Conservation (phyloP, 1,140 invertebrate genomes). For the Chlorops oryzae region DNA sequence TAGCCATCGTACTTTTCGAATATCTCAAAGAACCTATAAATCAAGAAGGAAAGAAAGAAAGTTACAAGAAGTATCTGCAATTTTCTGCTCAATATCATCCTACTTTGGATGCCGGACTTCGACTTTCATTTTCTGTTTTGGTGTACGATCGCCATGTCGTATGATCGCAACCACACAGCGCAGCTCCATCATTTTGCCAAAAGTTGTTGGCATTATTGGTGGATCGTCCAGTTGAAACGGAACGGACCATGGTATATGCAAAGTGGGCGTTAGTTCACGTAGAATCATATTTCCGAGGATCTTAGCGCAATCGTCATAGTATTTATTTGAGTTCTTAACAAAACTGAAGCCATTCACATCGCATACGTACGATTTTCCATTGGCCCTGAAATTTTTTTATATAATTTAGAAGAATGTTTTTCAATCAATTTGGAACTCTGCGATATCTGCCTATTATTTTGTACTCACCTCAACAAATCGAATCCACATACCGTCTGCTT, state of each 20-base stretch:
- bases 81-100: conserved; percentile 25
- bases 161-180: conserved; percentile 98
- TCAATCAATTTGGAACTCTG: not conserved
- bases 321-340: conserved; percentile 99
- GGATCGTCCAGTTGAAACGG: conserved; percentile 97
- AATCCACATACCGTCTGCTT: conserved; percentile 99
- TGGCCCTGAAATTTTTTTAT: conserved; percentile 63
- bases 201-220: conserved; percentile 97
- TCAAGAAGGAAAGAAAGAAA: conserved; percentile 12
- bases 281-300: conserved; percentile 92
- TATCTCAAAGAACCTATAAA: conserved; percentile 89
- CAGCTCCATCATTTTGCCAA: conserved; percentile 99
- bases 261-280: conserved; percentile 83
- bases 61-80: not conserved
- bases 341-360: conserved; percentile 99
- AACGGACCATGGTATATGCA: conserved; percentile 95
- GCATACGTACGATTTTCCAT: conserved; percentile 97
- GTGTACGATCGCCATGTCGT: conserved; percentile 95
- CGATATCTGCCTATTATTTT: too few relatives aligned
- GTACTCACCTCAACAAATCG: conserved; percentile 78
- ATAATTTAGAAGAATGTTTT: not conserved
- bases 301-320: conserved; percentile 99
- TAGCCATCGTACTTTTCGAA: conserved; percentile 97
- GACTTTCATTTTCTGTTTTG: conserved; percentile 99
- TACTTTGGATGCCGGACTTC: conserved; percentile 97